phyloP scores from a whole-genome alignment of 2,797 vertebrate species.

The Spatula clypeata region DNA sequence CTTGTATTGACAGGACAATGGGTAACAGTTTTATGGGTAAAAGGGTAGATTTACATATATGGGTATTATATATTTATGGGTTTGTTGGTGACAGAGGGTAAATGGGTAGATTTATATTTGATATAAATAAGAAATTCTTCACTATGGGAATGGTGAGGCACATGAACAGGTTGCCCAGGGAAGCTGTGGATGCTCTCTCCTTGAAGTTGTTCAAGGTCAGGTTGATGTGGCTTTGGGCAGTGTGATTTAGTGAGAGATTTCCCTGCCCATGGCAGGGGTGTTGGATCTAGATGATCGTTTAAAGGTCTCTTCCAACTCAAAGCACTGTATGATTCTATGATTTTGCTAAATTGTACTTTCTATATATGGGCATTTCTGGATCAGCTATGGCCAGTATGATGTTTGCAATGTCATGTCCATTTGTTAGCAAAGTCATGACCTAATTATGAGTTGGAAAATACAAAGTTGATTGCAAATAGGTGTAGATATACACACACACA shows the following conservation, averaged over 20 bases:
- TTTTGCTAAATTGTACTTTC: neutral
- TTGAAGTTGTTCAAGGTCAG: no score
- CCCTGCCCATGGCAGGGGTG: neutral
- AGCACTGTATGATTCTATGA: neutral
- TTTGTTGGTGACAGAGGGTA: no score
- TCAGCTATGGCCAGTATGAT: neutral
- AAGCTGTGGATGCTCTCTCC: no score
- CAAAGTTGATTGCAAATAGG: neutral
- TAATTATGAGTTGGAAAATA: neutral
- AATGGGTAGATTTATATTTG: neutral
- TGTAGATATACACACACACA: neutral
- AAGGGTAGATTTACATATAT: no score
- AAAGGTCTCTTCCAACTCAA: neutral
- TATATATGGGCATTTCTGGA: neutral
- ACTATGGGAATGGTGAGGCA: no score
- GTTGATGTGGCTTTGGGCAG: no score
- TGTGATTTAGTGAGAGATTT: no score
- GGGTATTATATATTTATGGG: no score
- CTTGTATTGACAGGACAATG: no score
- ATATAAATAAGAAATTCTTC: neutral
- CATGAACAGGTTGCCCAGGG: no score
- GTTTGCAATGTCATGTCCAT: neutral
- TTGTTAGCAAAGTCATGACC: neutral
- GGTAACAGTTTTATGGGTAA: no score
- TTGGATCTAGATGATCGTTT: neutral